These are phyloP conservation scores for Vidua chalybeata DNA, from an alignment of 2,113 vertebrate genomes.

Conservation along the genomic window DNA sequence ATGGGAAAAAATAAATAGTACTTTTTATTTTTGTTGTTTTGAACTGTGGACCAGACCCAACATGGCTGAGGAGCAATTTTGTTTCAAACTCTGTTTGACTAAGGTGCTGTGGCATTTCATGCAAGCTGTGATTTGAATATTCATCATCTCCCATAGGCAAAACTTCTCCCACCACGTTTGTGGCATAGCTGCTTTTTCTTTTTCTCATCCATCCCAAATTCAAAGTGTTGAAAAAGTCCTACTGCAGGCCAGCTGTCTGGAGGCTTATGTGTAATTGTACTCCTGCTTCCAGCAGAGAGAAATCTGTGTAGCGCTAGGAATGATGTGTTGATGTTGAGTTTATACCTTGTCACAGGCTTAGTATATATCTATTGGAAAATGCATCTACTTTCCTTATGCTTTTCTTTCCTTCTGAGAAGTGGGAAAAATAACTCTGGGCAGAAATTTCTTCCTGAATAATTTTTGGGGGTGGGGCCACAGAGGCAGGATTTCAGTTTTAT, in stretches of 20 bases:
- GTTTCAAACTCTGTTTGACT: slow-evolving; percentile 22
- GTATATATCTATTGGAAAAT: slow-evolving; percentile 55
- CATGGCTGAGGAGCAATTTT: background rate
- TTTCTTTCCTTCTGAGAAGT: slow-evolving; percentile 25
- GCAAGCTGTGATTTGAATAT: slow-evolving; percentile 60
- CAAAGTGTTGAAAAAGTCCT: slow-evolving; percentile 65
- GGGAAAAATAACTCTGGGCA: slow-evolving; percentile 5
- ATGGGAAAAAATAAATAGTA: background rate
- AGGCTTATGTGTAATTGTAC: slow-evolving; percentile 61
- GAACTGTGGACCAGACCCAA: background rate
- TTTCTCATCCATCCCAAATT: slow-evolving; percentile 55
- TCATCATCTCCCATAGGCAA: slow-evolving; percentile 48
- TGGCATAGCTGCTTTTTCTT: slow-evolving; percentile 32
- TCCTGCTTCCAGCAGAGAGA: slow-evolving; percentile 65
- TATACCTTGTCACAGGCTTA: slow-evolving; percentile 54
- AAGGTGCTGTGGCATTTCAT: slow-evolving; percentile 18
- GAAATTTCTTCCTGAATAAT: slow-evolving; percentile 14
- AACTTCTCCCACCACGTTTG: slow-evolving; percentile 51
- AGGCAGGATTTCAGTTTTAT: background rate
- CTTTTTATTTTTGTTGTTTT: background rate
- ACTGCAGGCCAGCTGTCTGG: slow-evolving; percentile 64
- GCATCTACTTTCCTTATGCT: slow-evolving; percentile 1
- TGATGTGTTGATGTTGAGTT: slow-evolving; percentile 64
- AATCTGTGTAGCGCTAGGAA: slow-evolving; percentile 50
- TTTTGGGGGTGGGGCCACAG: background rate